Evolutionary conservation across 2,797 vertebrate genomes (phyloP), one percentile per base, ranked within the genome.

Genomic region (Hydrophis major): DNA sequence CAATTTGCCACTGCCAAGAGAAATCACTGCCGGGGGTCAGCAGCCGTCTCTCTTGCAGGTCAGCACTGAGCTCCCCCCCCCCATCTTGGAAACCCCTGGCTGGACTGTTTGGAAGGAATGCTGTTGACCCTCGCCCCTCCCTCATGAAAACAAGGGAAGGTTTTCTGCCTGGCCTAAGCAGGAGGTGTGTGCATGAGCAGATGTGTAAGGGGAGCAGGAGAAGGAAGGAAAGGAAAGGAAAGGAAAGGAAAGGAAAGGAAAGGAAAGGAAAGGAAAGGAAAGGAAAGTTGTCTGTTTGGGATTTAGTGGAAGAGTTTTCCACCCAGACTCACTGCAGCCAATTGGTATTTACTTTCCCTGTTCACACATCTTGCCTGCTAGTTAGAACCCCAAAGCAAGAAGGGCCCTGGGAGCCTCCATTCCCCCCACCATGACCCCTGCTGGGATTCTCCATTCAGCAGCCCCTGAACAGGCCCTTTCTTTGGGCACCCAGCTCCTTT

Each of bases 1-100:
- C 91, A 94, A 95, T 86, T 89, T 90, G 78, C 94, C 94, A 96
- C 97, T 96, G 96, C 96, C 97, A 97, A 50, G 94, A 93, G 89
- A 94, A 93, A 94, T 96, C 96, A 97, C 96, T 97, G 96, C 96
- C 97, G 96, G 86, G 7, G 59, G 56, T 4, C 42, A 37, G 57
- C 18, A 42, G 16, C 78, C 13, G 1, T 12, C 42, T 25, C 2
- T 2, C 55, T 42, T 59, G 20, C 57, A 25, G 78, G 42, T 11
- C 89, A 16, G 74, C 56, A 57, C n/a, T n/a, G 86, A 6, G 0
- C 57, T 47, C 47, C 47, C 42, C 42, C 5, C n/a, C 8, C 10
- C 6, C 14, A 25, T 11, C 55, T 60, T 91, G 56, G 22, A 61
- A 63, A 22, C 87, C 47, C 91, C 4, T 16, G 0, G 4, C 53